Base-by-base conservation (phyloP, 2,113 vertebrate genomes). In the Sorex araneus region DNA sequence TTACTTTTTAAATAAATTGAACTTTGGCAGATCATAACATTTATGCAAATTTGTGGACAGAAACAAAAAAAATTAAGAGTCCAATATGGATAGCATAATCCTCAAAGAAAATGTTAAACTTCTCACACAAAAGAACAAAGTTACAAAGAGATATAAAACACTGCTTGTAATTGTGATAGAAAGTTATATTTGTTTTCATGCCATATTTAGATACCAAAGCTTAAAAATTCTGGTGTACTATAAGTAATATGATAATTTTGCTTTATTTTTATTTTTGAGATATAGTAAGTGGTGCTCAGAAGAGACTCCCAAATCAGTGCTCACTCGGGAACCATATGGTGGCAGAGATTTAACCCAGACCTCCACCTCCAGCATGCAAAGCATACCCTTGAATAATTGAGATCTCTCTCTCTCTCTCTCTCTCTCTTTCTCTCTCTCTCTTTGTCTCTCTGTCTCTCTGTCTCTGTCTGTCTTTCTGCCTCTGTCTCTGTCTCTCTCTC, bases 21-120 rank as follows among this genome's bases (percentile, higher is more conserved):
- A 82, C 63, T 81, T 40, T 70, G 10, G 12, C 11, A 73, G 71
- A 90, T 18, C 13, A 84, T 9, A 89, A 6, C 89, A 32, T 57
- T 13, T 67, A 77, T 57, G 45, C 8, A 91, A 92, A 45, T 94
- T 89, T 2, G 25, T 3, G 18, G 50, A 84, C 9, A 77, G 3
- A 79, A 81, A 54, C 87, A 5, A 82, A 91, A 92, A 87, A 70
- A 50, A 77, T 69, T 81, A 94, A 81, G 89, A 80, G 13, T 77
- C 7, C 16, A 73, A 54, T 76, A 84, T 60, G 36, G 6, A 90
- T 90, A 82, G 2, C 60, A 83, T 54, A 28, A 36, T 2, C 47
- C 30, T 78, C 70, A 82, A 84, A 81, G 34, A 40, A 95, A 86
- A 82, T 71, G 12, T 67, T 89, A 84, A 71, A 25, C 23, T 45